Percentiles rank a stretch among this genome's conserved stretches.
Evolutionary conservation across 2,797 vertebrate genomes (phyloP).

Genomic region (Uromys caudimaculatus): DNA sequence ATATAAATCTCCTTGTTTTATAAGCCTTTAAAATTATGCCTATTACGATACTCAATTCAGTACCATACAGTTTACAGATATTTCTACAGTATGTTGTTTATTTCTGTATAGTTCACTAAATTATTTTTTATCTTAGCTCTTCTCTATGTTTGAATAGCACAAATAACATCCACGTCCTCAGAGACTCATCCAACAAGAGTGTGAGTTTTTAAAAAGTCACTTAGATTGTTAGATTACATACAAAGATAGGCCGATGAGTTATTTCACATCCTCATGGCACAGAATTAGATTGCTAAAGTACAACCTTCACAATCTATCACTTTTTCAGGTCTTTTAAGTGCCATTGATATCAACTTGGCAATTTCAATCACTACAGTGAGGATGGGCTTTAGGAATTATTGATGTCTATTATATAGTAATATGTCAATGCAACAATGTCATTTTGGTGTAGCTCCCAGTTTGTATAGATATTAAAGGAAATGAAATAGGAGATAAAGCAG

Average conservation of each 20-base stretch:
- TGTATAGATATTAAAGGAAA: slow-evolving; percentile 87
- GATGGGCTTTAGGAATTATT: slow-evolving; percentile 87
- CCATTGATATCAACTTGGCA: slow-evolving; percentile 85
- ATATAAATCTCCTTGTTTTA: background rate
- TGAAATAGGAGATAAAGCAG: slow-evolving; percentile 87
- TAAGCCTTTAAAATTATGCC: background rate
- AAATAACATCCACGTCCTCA: slow-evolving; percentile 34
- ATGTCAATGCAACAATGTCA: slow-evolving; percentile 87
- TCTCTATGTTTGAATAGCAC: slow-evolving; percentile 58
- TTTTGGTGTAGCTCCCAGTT: slow-evolving; percentile 85
- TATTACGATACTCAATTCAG: background rate
- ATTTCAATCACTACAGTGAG: slow-evolving; percentile 87
- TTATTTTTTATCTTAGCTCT: slow-evolving; percentile 48
- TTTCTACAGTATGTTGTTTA: slow-evolving; percentile 24
- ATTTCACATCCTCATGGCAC: slow-evolving; percentile 84
- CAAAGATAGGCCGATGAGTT: slow-evolving; percentile 82
- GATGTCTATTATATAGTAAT: slow-evolving; percentile 87
- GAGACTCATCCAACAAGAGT: slow-evolving; percentile 26
- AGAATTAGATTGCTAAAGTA: slow-evolving; percentile 86
- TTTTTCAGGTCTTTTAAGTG: slow-evolving; percentile 87
- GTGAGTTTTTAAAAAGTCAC: slow-evolving; percentile 71
- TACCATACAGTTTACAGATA: slow-evolving; percentile 5
- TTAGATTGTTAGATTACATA: slow-evolving; percentile 81
- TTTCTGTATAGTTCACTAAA: background rate
- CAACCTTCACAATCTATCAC: slow-evolving; percentile 88